Evolutionary conservation across 2,888 invertebrate genomes (phyloP).

Genomic region (Acheta domesticus): DNA sequence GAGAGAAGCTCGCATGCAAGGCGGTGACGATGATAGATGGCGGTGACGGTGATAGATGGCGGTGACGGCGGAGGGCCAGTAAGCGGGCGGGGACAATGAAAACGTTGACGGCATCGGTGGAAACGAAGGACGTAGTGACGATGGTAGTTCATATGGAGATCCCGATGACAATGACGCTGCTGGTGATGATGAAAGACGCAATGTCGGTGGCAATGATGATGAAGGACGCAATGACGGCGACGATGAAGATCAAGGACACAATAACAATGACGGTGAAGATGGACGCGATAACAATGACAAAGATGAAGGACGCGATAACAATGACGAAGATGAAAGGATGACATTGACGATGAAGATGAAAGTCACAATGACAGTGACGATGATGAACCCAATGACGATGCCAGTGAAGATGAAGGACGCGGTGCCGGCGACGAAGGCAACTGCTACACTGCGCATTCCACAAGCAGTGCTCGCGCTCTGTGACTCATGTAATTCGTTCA

Average conservation of each 20-base stretch:
- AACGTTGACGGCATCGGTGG: background rate
- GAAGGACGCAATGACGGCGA: slow-evolving; percentile 50
- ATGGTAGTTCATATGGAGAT: background rate
- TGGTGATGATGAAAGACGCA: slow-evolving; percentile 44
- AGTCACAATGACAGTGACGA: no score
- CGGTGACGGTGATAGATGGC: no score
- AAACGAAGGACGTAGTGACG: background rate
- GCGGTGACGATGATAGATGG: background rate
- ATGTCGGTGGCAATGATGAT: slow-evolving; percentile 55
- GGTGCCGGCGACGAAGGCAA: no score
- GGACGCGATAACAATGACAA: slow-evolving; percentile 53
- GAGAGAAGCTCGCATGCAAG: no score
- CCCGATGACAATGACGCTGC: slow-evolving; percentile 41
- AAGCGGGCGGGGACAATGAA: background rate
- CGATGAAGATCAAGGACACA: slow-evolving; percentile 42
- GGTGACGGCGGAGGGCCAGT: background rate
- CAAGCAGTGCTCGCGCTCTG: no score
- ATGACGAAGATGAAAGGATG: no score
- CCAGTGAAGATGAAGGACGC: no score
- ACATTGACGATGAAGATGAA: no score
- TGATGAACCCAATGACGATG: no score
- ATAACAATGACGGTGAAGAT: slow-evolving; percentile 58
- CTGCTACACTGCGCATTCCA: no score
- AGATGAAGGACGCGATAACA: slow-evolving; percentile 44
- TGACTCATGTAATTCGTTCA: no score